Evolutionary conservation across 2,113 vertebrate species (phyloP).

Genomic region (Zingel zingel): DNA sequence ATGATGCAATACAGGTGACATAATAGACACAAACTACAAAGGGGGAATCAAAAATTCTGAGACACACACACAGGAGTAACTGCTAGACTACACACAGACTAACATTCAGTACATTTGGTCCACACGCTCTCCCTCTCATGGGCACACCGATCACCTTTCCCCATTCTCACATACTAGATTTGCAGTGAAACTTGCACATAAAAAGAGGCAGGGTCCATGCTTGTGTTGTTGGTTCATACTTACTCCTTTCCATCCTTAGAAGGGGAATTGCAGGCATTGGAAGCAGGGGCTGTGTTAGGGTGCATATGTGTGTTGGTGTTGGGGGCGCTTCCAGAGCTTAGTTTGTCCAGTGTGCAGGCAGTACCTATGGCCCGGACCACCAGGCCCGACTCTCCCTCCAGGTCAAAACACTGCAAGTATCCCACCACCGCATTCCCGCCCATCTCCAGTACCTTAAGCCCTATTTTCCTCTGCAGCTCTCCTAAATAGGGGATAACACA

Average conservation of each 20-base stretch:
- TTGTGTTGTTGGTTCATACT: conserved; percentile 85
- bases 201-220: conserved; percentile 57
- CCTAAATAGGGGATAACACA: conserved; percentile 80
- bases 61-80: conserved; percentile 74
- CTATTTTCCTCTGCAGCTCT: conserved; percentile 98
- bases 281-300: conserved; percentile 76
- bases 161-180: conserved; percentile 44
- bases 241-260: conserved; percentile 99
- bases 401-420: conserved; percentile 98
- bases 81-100: conserved; percentile 29
- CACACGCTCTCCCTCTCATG: conserved; percentile 53
- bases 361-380: conserved; percentile 99
- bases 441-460: conserved; percentile 98
- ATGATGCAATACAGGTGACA: conserved; percentile 48
- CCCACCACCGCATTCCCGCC: conserved; percentile 97
- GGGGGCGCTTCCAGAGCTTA: conserved; percentile 84
- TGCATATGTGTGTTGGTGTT: conserved; percentile 85
- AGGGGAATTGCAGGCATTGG: conserved; percentile 92
- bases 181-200: conserved; percentile 47
- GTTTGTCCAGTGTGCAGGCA: conserved; percentile 96
- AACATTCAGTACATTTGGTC: conserved; percentile 28
- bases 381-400: conserved; percentile 97
- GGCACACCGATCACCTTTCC: conserved; percentile 28
- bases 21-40: conserved; percentile 43
- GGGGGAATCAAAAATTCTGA: conserved; percentile 60